Percentiles rank a stretch among this genome's conserved stretches.
phyloP scores from a whole-genome alignment of 35 echinoderm and acorn worm species.

The Stichopus chloronotus region DNA sequence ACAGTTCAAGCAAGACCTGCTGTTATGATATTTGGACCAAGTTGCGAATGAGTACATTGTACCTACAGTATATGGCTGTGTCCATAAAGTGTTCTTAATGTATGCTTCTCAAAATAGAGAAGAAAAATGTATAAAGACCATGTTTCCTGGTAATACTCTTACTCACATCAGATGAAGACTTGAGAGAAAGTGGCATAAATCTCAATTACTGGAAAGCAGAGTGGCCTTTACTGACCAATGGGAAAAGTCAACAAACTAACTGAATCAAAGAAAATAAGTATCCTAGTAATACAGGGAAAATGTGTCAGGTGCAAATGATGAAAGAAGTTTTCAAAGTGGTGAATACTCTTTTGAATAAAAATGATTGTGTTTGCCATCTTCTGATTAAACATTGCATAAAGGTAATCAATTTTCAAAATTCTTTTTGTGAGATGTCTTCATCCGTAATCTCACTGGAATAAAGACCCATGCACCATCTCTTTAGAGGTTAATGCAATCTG shows the following conservation, averaged over 20 bases:
- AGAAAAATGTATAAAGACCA: background rate
- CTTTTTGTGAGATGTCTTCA: background rate
- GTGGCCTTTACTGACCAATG: background rate
- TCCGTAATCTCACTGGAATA: too few relatives aligned
- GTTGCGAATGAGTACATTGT: too few relatives aligned
- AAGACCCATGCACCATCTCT: too few relatives aligned
- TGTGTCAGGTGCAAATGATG: slow-evolving; percentile 8
- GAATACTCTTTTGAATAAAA: slow-evolving; percentile 26
- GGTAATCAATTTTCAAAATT: slow-evolving; percentile 17
- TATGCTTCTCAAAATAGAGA: background rate
- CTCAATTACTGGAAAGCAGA: background rate
- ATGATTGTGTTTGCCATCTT: slow-evolving; percentile 13
- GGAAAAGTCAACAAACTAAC: slow-evolving; percentile 14
- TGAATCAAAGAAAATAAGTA: slow-evolving; percentile 17
- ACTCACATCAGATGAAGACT: slow-evolving; percentile 1
- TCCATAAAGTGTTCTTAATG: background rate
- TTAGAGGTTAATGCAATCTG: too few relatives aligned
- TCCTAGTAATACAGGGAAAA: background rate
- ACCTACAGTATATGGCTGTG: background rate
- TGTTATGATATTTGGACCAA: too few relatives aligned
- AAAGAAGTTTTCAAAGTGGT: slow-evolving; percentile 38
- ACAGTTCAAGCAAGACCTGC: too few relatives aligned
- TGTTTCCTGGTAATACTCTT: background rate
- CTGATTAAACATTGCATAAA: background rate
- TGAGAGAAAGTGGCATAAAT: slow-evolving; percentile 14